phyloP scores from a whole-genome alignment of 2,113 vertebrate species.

The Proterorhinus semilunaris region DNA sequence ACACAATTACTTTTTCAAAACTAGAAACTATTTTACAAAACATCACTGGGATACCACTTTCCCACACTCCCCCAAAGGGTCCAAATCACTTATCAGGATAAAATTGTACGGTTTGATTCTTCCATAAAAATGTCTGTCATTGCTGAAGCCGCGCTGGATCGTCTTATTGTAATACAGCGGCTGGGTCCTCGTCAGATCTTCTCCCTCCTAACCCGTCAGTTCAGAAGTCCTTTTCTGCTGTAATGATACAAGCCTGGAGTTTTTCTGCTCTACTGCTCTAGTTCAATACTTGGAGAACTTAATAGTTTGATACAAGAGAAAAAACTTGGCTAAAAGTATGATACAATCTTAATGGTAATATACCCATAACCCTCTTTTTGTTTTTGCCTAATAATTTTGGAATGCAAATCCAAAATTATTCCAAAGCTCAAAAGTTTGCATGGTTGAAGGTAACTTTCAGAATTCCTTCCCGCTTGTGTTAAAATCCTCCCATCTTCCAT shows the following conservation, averaged over 20 bases:
- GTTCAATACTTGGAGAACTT: neutral
- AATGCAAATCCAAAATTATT: neutral
- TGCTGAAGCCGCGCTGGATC: neutral
- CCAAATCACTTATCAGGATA: neutral
- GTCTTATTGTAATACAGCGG: too few relatives aligned
- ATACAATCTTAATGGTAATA: slow-evolving; percentile 1
- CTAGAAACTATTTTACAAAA: slow-evolving; percentile 10
- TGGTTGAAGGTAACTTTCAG: neutral
- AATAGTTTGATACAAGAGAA: slow-evolving; percentile 5
- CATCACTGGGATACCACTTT: neutral
- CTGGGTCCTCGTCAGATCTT: neutral
- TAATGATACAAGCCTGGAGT: neutral
- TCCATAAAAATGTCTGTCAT: neutral
- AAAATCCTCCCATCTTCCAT: slow-evolving; percentile 5
- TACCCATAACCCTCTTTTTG: neutral
- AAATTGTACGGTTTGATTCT: neutral
- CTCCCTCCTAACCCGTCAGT: neutral
- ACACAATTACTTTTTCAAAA: neutral
- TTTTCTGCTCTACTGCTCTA: neutral
- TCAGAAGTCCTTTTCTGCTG: neutral
- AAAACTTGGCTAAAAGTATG: slow-evolving; percentile 7
- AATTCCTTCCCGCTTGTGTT: neutral
- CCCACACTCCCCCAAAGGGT: neutral
- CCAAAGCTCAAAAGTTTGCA: neutral
- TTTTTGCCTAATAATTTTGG: neutral